Conservation (phyloP, 2,797 vertebrate species). For the Toxotes lorentzi region DNA sequence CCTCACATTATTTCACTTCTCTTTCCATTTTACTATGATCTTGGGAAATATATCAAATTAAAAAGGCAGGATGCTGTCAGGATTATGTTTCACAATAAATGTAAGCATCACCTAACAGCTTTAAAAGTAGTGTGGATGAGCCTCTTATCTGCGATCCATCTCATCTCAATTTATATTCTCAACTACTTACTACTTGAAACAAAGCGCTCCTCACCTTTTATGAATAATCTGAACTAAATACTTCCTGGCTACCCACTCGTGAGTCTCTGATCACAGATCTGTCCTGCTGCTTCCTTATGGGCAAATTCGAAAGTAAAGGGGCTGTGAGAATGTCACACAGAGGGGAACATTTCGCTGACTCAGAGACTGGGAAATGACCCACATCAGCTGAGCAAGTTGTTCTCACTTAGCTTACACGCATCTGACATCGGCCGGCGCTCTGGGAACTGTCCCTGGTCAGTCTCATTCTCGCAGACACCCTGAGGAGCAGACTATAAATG, state of each 20-base stretch:
- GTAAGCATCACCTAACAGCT: not conserved
- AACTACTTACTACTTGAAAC: constrained; percentile 5
- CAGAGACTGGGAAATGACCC: constrained; percentile 45
- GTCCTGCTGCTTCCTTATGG: constrained; percentile 23
- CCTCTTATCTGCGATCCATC: constrained; percentile 22
- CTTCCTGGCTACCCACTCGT: constrained; percentile 27
- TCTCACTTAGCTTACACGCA: constrained; percentile 43
- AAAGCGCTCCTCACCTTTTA: constrained; percentile 5
- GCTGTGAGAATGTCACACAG: constrained; percentile 10
- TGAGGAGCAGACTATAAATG: constrained; percentile 37
- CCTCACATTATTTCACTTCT: not conserved
- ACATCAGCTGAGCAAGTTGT: constrained; percentile 34
- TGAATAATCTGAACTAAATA: constrained; percentile 35
- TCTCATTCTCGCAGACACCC: constrained; percentile 36
- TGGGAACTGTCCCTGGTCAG: constrained; percentile 50
- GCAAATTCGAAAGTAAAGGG: not conserved
- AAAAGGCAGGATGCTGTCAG: constrained; percentile 10
- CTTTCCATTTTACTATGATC: not conserved
- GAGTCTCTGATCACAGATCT: constrained; percentile 46
- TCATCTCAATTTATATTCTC: constrained; percentile 11
- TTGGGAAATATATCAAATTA: constrained; percentile 5
- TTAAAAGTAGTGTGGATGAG: not conserved
- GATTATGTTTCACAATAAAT: constrained; percentile 20
- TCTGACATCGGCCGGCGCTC: constrained; percentile 40
- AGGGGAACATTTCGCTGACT: constrained; percentile 40